phyloP scores from a whole-genome alignment of 2,888 invertebrate genomes.

The Zygaena filipendulae region DNA sequence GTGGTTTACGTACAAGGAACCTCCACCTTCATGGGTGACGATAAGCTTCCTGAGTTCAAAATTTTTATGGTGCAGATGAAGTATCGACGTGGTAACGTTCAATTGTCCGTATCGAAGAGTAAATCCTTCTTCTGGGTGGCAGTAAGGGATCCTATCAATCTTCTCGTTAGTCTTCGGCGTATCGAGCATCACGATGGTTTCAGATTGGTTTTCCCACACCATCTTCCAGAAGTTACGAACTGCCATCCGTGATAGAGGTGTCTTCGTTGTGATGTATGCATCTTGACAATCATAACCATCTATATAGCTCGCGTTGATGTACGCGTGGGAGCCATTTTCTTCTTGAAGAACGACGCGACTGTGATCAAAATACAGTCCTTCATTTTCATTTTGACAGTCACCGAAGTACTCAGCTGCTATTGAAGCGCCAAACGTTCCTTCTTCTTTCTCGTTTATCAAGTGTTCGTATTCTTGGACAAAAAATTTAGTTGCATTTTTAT shows the following conservation, averaged over 20 bases:
- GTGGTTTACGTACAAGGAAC: conserved; percentile 5
- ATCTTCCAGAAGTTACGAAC: conserved; percentile 5
- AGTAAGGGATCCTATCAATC: conserved; percentile 2
- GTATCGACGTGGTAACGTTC: conserved; percentile 1
- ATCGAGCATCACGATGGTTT: conserved; percentile 7
- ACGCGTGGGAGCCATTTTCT: conserved; percentile 1
- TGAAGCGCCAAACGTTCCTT: conserved; percentile 3
- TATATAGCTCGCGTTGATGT: conserved; percentile 5
- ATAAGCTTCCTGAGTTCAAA: conserved; percentile 5
- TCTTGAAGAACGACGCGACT: conserved; percentile 5
- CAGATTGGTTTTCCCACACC: conserved; percentile 6
- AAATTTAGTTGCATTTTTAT: conserved; percentile 1
- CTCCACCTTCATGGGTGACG: conserved; percentile 5
- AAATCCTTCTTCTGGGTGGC: conserved; percentile 3
- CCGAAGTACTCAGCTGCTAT: conserved; percentile 1
- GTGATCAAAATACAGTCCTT: conserved; percentile 3
- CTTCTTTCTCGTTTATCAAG: background rate
- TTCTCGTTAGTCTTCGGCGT: conserved; percentile 4
- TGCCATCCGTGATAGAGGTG: conserved; percentile 1
- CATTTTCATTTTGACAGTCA: conserved; percentile 1
- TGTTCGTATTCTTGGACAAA: conserved; percentile 3
- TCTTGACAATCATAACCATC: conserved; percentile 1
- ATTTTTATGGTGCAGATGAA: conserved; percentile 1
- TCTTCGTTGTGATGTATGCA: conserved; percentile 1
- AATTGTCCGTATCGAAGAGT: conserved; percentile 3